Percentiles rank a stretch among this genome's conserved stretches.
These are phyloP conservation scores for Agonopterix arenella DNA, from an alignment of 2,888 invertebrate species.

Conservation along the genomic window DNA sequence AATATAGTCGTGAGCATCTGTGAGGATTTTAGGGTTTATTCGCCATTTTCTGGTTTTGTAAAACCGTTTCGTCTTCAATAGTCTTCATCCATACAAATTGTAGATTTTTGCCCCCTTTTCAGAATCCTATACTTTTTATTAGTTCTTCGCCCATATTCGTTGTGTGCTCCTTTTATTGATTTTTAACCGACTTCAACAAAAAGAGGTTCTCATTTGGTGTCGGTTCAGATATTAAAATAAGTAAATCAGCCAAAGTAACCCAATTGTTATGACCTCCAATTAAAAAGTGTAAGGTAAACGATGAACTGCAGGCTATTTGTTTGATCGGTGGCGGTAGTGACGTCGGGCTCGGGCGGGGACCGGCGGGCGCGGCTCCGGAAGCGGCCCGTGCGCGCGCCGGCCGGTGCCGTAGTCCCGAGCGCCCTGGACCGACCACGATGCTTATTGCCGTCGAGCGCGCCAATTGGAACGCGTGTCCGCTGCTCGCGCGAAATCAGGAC, in stretches of 20 bases:
- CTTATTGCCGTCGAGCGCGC: constrained; percentile 62
- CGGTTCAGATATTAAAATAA: constrained; percentile 12
- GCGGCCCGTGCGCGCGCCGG: constrained; percentile 37
- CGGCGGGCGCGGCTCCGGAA: constrained; percentile 45
- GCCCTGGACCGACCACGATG: constrained; percentile 44
- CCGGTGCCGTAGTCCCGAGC: constrained; percentile 50
- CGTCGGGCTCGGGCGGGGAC: constrained; percentile 34
- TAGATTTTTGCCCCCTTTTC: too few species aligned
- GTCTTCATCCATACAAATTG: too few species aligned
- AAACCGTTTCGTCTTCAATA: too few species aligned
- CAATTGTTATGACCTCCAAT: constrained; percentile 73
- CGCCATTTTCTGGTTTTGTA: too few species aligned
- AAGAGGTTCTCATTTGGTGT: too few species aligned
- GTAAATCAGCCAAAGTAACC: constrained; percentile 58
- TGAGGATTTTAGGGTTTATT: too few species aligned
- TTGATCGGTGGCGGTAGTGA: constrained; percentile 28
- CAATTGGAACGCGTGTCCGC: constrained; percentile 73
- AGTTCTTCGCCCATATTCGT: too few species aligned
- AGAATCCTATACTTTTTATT: too few species aligned
- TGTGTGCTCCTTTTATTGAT: too few species aligned
- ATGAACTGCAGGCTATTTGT: constrained; percentile 30
- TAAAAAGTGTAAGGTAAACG: constrained; percentile 71
- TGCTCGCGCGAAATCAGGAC: constrained; percentile 46
- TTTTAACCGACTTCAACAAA: too few species aligned
- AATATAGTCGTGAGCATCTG: too few species aligned